Conservation (phyloP, 2,113 vertebrate genomes). For the Hypocryptadius cinnamomeus region DNA sequence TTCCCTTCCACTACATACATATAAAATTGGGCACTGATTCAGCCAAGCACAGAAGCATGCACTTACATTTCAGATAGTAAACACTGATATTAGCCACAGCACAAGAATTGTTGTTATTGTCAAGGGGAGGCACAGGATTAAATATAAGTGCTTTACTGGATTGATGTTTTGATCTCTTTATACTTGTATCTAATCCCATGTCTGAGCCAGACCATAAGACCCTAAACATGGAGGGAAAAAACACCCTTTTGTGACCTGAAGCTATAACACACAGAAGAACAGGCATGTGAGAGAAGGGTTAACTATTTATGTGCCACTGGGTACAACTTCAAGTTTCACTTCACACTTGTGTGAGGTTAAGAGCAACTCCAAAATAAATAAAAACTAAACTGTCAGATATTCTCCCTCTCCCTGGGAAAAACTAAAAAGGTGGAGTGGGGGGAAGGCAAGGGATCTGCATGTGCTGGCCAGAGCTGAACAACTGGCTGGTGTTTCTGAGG, state of each 20-base stretch:
- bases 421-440: not conserved
- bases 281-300: not conserved
- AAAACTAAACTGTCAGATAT: not conserved
- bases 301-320: not conserved
- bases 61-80: not conserved
- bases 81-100: not conserved
- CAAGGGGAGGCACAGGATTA: not conserved
- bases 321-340: not conserved
- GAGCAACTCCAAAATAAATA: not conserved
- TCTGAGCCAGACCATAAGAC: not conserved
- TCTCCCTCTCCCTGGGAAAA: not conserved
- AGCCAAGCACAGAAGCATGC: not conserved
- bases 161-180: not conserved
- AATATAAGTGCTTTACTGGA: not conserved
- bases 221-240: not conserved
- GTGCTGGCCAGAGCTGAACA: rapidly evolving
- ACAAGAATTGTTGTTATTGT: not conserved
- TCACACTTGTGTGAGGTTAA: not conserved
- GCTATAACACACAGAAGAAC: not conserved
- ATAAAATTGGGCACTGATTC: not conserved
- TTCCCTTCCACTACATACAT: not conserved
- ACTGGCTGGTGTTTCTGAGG: not conserved
- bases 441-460: rapidly evolving
- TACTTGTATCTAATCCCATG: not conserved
- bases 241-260: not conserved